phyloP scores from a whole-genome alignment of 2,113 vertebrate species.

The Uropsilus gracilis region DNA sequence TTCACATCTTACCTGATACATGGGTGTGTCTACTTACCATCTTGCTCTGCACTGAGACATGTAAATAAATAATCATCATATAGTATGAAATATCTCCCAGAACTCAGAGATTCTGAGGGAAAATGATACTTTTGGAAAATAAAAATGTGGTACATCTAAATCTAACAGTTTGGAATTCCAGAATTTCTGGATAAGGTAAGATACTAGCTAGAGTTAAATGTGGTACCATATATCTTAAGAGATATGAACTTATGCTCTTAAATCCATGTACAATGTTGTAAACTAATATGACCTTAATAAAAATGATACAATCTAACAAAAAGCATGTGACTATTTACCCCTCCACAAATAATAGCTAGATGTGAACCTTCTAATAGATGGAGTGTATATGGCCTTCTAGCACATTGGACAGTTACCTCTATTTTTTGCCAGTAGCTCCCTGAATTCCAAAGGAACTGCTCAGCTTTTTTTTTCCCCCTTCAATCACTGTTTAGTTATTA shows the following conservation, averaged over 20 bases:
- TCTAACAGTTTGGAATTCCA: not conserved
- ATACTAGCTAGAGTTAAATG: not conserved
- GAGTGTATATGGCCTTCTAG: accelerated
- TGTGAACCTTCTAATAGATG: not conserved
- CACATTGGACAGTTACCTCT: not conserved
- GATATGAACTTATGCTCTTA: no score
- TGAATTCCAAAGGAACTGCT: not conserved
- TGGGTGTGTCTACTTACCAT: not conserved
- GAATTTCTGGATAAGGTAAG: not conserved
- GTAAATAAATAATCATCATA: not conserved
- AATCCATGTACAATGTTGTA: no score
- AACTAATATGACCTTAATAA: no score
- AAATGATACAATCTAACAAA: no score
- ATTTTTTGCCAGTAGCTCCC: not conserved
- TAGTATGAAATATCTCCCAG: no score
- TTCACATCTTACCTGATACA: not conserved
- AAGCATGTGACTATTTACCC: not conserved
- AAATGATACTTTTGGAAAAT: not conserved
- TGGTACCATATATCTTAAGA: no score
- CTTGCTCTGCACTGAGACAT: not conserved
- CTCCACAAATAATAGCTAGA: not conserved
- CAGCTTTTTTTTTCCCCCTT: not conserved
- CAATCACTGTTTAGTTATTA: not conserved
- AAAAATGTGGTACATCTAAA: not conserved
- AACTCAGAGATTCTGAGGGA: not conserved